Base-by-base conservation (phyloP, 2,797 vertebrate species). In the Aulostomus chinensis region DNA sequence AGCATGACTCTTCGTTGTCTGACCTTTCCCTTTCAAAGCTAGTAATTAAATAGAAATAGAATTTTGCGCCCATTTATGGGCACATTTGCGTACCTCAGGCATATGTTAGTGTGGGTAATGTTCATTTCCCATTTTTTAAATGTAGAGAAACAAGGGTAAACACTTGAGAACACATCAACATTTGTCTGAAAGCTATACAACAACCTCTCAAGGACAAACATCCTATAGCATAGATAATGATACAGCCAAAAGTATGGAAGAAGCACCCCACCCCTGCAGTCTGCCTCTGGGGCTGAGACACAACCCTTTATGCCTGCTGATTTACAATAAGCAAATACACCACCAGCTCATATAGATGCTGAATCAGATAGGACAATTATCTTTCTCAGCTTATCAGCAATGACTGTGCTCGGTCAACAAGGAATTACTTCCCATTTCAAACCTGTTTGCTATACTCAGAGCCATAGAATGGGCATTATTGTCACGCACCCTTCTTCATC, bases 351-450 rank as follows among this genome's bases (percentile, higher is more conserved):
- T 47, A 46, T 37, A 61, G 61, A 76, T 56, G 39, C 39, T 42
- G 58, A 66, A 75, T 70, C 63, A 39, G 69, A 81, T 65, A 28
- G 36, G 39, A 42, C 65, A 77, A 72, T 82, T 80, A 83, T 80
- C 62, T 46, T 9, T 33, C 55, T 49, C 36, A 6, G 66, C 64
- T 70, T 68, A 68, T 74, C 43, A 47, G 36, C 61, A 29, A n/a
- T 48, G 65, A 73, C 64, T 56, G 58, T 39, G 59, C 54, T 65
- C 60, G 67, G 57, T 79, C 83, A 69, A 67, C 62, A 60, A 24
- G 49, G 61, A 68, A 54, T n/a, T 25, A 63, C 53, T 54, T 66
- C 40, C 39, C 16, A 15, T 72, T 74, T 73, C 34, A 58, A 37
- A 47, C 22, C 41, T 47, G 24, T 54, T 38, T 60, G 54, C 74